Conservation (phyloP, 2,888 invertebrate genomes). For the Aleiodes testaceus region DNA sequence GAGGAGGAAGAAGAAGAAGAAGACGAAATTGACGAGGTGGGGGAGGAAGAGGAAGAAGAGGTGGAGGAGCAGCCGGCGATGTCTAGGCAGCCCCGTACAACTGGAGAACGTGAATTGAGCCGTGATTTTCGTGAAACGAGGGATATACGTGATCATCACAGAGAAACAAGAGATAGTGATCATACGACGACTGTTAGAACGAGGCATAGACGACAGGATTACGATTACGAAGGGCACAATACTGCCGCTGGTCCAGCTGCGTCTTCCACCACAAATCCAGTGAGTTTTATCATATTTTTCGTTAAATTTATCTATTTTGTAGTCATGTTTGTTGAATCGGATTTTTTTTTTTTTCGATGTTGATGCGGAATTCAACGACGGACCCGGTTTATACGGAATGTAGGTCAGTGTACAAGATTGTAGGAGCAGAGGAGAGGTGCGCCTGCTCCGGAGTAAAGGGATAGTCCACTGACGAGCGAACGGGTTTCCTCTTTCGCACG, state of each 20-base stretch:
- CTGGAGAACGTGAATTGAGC: conserved; percentile 52
- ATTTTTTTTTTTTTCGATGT: not conserved
- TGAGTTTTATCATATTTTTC: conserved; percentile 57
- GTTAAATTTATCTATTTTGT: not conserved
- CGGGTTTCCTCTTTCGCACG: conserved; percentile 66
- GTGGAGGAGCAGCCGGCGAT: conserved; percentile 68
- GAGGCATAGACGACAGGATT: conserved; percentile 72
- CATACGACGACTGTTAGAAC: conserved; percentile 68
- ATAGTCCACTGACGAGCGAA: conserved; percentile 65
- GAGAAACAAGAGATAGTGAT: conserved; percentile 62
- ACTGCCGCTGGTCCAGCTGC: conserved; percentile 46
- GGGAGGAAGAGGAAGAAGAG: conserved; percentile 39
- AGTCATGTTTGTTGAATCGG: not conserved
- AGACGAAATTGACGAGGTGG: conserved; percentile 31
- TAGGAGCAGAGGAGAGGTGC: conserved; percentile 65
- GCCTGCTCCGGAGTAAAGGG: conserved; percentile 45
- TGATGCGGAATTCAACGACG: not conserved
- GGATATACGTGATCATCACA: conserved; percentile 54
- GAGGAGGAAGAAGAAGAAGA: conserved; percentile 43
- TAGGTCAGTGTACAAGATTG: conserved; percentile 71
- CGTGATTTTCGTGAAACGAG: conserved; percentile 56
- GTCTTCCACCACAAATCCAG: conserved; percentile 64
- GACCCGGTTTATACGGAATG: conserved; percentile 69
- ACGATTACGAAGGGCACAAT: conserved; percentile 72
- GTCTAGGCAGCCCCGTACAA: conserved; percentile 62